Percentiles rank a stretch among this genome's conserved stretches.
Conservation (phyloP, 2,113 vertebrate species). For the Heterotis niloticus region DNA sequence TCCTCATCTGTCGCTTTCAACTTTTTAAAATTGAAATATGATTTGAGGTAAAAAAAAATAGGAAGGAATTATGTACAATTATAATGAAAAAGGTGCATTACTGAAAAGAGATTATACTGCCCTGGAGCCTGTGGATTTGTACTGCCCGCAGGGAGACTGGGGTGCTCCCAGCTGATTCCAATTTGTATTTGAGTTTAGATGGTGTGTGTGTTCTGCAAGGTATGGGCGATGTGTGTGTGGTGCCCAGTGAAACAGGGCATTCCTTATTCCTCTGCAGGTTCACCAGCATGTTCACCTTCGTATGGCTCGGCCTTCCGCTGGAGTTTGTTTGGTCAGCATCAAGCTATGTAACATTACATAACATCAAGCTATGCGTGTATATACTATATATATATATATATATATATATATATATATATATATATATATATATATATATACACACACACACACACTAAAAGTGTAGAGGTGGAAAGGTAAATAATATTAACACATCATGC, state of each 20-base stretch:
- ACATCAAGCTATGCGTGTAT: no score
- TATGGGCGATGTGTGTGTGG: slow-evolving; percentile 51
- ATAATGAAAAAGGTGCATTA: slow-evolving; percentile 67
- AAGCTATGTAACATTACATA: no score
- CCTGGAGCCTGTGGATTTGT: slow-evolving; percentile 52
- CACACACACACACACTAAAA: no score
- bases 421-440: no score
- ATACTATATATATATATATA: no score
- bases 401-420: no score
- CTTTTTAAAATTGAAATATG: slow-evolving; percentile 59
- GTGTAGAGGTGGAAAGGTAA: no score
- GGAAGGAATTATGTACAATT: slow-evolving; percentile 58
- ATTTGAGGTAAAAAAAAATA: slow-evolving; percentile 65
- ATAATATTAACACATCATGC: no score
- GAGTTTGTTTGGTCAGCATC: no score
- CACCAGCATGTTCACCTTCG: not conserved
- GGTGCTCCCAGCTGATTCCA: slow-evolving; percentile 50
- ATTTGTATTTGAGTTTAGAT: slow-evolving; percentile 47
- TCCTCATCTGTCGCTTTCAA: slow-evolving; percentile 49
- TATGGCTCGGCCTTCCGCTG: not conserved
- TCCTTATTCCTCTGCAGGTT: slow-evolving; percentile 38
- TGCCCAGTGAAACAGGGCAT: slow-evolving; percentile 37
- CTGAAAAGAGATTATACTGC: slow-evolving; percentile 63
- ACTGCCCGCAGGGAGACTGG: slow-evolving; percentile 42
- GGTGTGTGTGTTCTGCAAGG: slow-evolving; percentile 46